Evolutionary conservation across 1,140 invertebrate species (phyloP).

Genomic region (Varroa destructor): DNA sequence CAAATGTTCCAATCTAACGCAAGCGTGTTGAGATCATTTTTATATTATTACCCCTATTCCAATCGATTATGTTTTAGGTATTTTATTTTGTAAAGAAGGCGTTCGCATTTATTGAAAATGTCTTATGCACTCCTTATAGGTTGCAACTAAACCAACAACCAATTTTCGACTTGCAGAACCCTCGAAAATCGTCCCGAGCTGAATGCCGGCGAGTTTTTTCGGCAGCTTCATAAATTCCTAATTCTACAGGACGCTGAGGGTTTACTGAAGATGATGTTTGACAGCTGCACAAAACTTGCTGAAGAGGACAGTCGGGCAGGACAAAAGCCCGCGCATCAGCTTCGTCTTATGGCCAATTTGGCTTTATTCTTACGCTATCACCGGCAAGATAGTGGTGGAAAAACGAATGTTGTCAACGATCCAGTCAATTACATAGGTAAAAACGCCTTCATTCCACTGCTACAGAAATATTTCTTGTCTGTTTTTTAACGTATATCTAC

Average conservation of each 20-base stretch:
- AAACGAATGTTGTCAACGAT: not conserved
- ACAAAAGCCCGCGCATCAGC: conserved; percentile 40
- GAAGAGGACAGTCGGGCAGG: not conserved
- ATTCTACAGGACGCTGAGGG: conserved; percentile 56
- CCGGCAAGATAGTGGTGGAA: conserved; percentile 46
- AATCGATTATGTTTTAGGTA: too few relatives aligned
- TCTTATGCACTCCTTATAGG: not conserved
- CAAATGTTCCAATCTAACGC: too few relatives aligned
- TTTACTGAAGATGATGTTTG: conserved; percentile 34
- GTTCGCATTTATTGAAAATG: too few relatives aligned
- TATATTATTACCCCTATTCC: too few relatives aligned
- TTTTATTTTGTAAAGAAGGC: too few relatives aligned
- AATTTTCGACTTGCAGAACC: conserved; percentile 43
- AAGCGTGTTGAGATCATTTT: too few relatives aligned
- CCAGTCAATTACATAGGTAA: too few relatives aligned
- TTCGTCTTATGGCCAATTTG: conserved; percentile 63
- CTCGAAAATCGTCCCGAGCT: conserved; percentile 52
- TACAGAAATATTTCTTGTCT: too few relatives aligned
- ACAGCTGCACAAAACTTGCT: conserved; percentile 31
- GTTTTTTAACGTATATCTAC: too few relatives aligned
- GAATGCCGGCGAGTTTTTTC: conserved; percentile 48
- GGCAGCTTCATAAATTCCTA: conserved; percentile 59
- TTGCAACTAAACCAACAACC: conserved; percentile 36
- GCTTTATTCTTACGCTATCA: conserved; percentile 65
- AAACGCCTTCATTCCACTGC: too few relatives aligned